A percentile compares a stretch with the other conserved stretches of the same genome.
Evolutionary conservation across 2,888 invertebrate genomes (phyloP).

Genomic region (Ichneumoninae sp.): DNA sequence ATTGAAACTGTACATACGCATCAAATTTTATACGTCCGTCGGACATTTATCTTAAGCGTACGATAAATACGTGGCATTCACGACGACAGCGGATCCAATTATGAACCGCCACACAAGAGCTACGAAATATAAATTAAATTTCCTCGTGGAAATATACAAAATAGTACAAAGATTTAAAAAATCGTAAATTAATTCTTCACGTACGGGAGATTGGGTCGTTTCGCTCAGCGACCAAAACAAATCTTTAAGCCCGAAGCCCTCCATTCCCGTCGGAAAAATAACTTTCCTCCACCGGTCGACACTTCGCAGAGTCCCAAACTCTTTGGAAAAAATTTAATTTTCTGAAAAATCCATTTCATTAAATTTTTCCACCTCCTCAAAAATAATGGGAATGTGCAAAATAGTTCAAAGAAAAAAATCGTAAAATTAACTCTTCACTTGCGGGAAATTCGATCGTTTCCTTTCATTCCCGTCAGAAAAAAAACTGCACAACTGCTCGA

Average conservation of each 20-base stretch:
- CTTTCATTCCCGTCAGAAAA: neutral
- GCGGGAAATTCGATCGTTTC: too few relatives aligned
- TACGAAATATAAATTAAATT: neutral
- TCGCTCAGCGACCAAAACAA: neutral
- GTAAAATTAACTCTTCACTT: too few relatives aligned
- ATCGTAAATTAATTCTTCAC: neutral
- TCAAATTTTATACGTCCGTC: conserved; percentile 33
- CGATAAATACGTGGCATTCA: neutral
- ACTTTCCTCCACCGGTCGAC: neutral
- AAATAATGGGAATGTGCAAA: too few relatives aligned
- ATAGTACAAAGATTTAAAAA: neutral
- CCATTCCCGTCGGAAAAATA: neutral
- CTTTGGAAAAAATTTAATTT: too few relatives aligned
- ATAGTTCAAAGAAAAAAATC: too few relatives aligned
- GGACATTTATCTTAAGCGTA: neutral
- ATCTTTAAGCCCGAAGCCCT: neutral
- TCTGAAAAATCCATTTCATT: too few relatives aligned
- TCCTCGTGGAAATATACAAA: neutral
- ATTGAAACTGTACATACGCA: conserved; percentile 23
- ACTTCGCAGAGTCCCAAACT: too few relatives aligned
- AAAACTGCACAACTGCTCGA: neutral
- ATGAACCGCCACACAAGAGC: neutral
- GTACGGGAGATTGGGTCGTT: neutral
- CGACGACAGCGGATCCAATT: neutral
- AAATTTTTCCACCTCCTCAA: too few relatives aligned